These are phyloP conservation scores for Haliclona indistincta DNA, from an alignment of 37 sponge, comb jelly and placozoan species.

Conservation along the genomic window DNA sequence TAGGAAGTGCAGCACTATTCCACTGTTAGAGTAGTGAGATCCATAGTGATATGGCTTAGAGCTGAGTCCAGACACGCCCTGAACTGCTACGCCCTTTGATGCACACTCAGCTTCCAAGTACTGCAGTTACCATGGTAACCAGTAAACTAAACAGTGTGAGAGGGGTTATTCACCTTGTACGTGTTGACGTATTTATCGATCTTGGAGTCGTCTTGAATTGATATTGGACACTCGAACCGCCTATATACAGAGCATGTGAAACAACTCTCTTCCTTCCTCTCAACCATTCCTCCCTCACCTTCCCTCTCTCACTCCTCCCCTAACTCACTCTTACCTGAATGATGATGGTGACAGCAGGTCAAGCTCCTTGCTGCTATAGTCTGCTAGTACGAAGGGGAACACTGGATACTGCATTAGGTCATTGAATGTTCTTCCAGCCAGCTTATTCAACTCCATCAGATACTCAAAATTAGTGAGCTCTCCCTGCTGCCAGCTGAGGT, in stretches of 20 bases:
- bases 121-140: too few relatives aligned
- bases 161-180: slow-evolving; percentile 81
- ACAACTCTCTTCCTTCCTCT: background rate
- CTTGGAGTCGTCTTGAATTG: slow-evolving; percentile 80
- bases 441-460: slow-evolving; percentile 97
- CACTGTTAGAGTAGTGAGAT: slow-evolving; percentile 98
- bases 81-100: slow-evolving; percentile 8
- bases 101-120: slow-evolving; percentile 44
- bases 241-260: slow-evolving; percentile 31
- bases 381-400: slow-evolving; percentile 92
- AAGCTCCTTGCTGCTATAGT: slow-evolving; percentile 82
- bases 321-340: slow-evolving; percentile 69
- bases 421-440: slow-evolving; percentile 97
- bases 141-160: too few relatives aligned
- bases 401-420: slow-evolving; percentile 99
- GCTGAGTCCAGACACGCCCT: slow-evolving; percentile 34
- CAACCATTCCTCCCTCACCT: background rate
- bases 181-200: slow-evolving; percentile 68
- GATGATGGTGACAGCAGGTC: slow-evolving; percentile 64
- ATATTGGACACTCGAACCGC: slow-evolving; percentile 68
- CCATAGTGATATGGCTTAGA: slow-evolving; percentile 97
- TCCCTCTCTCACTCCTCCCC: too few relatives aligned
- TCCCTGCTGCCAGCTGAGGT: slow-evolving; percentile 84
- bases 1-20: slow-evolving; percentile 95
- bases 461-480: slow-evolving; percentile 98